Conservation (phyloP, 2,113 vertebrate species). For the Pseudorhombus dupliciocellatus region DNA sequence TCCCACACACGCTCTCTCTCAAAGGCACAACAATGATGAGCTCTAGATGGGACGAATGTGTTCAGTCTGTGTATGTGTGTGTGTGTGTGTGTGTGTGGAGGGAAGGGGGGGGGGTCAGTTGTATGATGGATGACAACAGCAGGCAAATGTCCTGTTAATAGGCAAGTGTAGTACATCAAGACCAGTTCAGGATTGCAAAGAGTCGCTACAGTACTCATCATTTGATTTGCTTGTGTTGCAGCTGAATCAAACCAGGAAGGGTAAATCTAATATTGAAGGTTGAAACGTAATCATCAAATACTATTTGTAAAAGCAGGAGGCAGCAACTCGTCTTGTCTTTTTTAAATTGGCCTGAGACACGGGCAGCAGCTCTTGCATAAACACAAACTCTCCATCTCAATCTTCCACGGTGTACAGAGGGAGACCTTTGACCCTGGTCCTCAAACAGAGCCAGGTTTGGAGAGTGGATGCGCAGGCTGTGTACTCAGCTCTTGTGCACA, state of each 20-base stretch:
- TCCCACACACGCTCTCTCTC: conserved; percentile 8
- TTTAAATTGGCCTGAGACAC: background rate
- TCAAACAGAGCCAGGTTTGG: conserved; percentile 62
- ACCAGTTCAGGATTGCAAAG: conserved; percentile 18
- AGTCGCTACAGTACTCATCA: conserved; percentile 24
- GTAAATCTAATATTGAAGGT: conserved; percentile 39
- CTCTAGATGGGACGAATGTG: conserved; percentile 17
- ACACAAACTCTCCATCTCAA: conserved; percentile 34
- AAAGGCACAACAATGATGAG: conserved; percentile 13
- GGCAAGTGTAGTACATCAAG: conserved; percentile 32
- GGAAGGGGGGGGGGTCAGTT: background rate
- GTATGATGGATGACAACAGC: conserved; percentile 48
- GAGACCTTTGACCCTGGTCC: conserved; percentile 50
- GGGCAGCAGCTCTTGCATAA: background rate
- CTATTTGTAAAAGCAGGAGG: conserved; percentile 36
- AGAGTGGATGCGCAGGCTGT: conserved; percentile 54
- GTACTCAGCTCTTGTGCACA: conserved; percentile 58
- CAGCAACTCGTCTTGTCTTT: conserved; percentile 17
- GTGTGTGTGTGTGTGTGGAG: background rate
- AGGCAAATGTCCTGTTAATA: conserved; percentile 41
- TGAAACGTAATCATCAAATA: conserved; percentile 35
- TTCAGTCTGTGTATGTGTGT: conserved; percentile 15
- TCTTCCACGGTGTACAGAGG: conserved; percentile 48
- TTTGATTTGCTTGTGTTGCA: conserved; percentile 41
- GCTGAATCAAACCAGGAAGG: conserved; percentile 25